Base-by-base conservation (phyloP, 2,888 invertebrate species). In the Taphrorychus bicolor region DNA sequence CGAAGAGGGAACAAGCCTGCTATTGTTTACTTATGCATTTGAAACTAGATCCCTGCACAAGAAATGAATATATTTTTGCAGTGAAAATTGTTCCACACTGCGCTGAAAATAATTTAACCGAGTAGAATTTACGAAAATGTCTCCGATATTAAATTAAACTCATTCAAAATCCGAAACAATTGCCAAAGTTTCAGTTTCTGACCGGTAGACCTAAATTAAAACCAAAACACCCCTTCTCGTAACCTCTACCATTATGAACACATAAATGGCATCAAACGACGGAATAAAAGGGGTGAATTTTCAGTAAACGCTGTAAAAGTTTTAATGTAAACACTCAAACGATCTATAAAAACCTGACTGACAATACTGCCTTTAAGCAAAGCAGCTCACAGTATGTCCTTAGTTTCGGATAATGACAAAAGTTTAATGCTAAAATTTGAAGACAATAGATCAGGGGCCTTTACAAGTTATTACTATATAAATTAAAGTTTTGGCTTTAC, bases 371-470 rank as follows among this genome's bases (percentile, higher is more conserved):
- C 60, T 61, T 61, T 66, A 56, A 60, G 54, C 60, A 52, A 56
- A 62, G 57, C 23, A 32, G 21, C 57, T 51, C 24, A 65, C 52
- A 62, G 59, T 68, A 45, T 69, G 64, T 56, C 63, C 49, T 64
- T 59, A 54, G 69, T 60, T 69, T 41, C 22, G 48, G 64, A 51
- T 69, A 69, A 69, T 64, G 69, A 63, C 59, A 58, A 69, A 69
- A 69, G 69, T 69, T 69, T 63, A 59, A 59, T 54, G 53, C 53
- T 68, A 63, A 64, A 68, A 68, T 69, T 69, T 69, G 59, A 59
- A 63, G 64, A 48, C 59, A 49, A 69, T 69, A 69, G 64, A 69
- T 69, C 64, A 69, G 56, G 2, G 22, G 48, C 17, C 61, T 63
- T 54, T 60, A 53, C 59, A 63, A 58, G 62, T 53, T 63, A 59